Evolutionary conservation across 2,888 invertebrate genomes (phyloP).

Genomic region (Diaprepes abbreviatus): DNA sequence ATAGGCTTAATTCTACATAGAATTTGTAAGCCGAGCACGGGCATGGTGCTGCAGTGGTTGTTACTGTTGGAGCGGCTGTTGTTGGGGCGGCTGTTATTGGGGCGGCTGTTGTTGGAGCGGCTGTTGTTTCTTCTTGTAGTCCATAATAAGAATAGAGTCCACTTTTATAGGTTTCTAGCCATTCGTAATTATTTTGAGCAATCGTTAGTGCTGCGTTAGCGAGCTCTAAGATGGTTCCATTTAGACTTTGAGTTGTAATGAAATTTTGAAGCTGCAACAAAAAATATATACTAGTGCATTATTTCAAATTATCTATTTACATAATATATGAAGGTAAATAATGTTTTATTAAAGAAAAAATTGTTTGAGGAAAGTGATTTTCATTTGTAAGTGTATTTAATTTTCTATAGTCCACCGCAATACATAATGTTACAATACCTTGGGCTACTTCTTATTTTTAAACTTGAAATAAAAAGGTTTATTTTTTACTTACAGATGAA

Average conservation of each 20-base stretch:
- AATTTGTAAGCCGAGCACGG: background rate
- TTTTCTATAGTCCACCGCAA: no score
- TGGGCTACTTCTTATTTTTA: no score
- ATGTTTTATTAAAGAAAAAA: no score
- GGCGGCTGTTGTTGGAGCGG: background rate
- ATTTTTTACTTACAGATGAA: no score
- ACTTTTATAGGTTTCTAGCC: constrained; percentile 30
- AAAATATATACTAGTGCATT: no score
- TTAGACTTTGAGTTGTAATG: constrained; percentile 16
- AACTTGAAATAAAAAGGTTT: no score
- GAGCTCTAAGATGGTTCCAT: constrained; percentile 19
- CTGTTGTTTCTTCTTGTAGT: constrained; percentile 16
- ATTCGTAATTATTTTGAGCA: constrained; percentile 25
- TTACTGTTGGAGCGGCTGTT: background rate
- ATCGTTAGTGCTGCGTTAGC: constrained; percentile 14
- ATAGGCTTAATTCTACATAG: background rate
- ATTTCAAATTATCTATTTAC: no score
- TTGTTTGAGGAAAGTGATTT: no score
- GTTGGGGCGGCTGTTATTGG: background rate
- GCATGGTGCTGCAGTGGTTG: background rate
- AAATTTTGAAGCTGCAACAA: constrained; percentile 48
- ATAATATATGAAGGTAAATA: no score
- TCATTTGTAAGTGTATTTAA: no score
- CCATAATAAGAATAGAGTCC: constrained; percentile 22
- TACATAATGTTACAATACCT: no score